Conservation (phyloP, 2,888 invertebrate species). For the Mystacides longicornis region DNA sequence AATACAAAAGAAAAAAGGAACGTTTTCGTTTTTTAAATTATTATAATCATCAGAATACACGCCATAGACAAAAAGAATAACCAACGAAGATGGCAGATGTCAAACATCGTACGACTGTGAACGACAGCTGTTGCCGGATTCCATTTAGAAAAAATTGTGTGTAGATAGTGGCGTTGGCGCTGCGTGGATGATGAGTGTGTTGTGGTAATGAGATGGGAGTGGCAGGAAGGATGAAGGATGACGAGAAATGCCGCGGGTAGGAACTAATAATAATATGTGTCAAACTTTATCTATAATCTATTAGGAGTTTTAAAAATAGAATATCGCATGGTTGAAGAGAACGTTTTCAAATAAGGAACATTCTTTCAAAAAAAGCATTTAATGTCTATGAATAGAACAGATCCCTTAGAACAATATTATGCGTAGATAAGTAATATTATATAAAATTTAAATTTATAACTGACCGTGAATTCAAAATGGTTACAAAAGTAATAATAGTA, state of each 20-base stretch:
- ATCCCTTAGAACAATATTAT: too few species aligned
- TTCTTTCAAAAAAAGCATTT: too few species aligned
- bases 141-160: not conserved
- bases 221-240: not conserved
- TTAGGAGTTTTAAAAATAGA: not conserved
- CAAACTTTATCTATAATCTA: not conserved
- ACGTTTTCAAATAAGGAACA: too few species aligned
- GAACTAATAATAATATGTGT: not conserved
- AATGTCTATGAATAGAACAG: too few species aligned
- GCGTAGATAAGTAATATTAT: too few species aligned
- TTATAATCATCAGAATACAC: not conserved
- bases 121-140: slow-evolving; percentile 7
- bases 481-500: too few species aligned
- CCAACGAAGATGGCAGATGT: slow-evolving; percentile 19
- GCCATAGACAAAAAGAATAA: not conserved
- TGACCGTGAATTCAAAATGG: too few species aligned
- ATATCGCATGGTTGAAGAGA: too few species aligned
- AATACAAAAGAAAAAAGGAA: not conserved
- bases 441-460: too few species aligned
- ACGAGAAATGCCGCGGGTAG: not conserved
- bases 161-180: not conserved
- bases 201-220: not conserved
- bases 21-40: not conserved
- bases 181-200: not conserved
- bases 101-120: slow-evolving; percentile 4